Evolutionary conservation across 2,113 vertebrate species (phyloP).

Genomic region (Gallinago media): DNA sequence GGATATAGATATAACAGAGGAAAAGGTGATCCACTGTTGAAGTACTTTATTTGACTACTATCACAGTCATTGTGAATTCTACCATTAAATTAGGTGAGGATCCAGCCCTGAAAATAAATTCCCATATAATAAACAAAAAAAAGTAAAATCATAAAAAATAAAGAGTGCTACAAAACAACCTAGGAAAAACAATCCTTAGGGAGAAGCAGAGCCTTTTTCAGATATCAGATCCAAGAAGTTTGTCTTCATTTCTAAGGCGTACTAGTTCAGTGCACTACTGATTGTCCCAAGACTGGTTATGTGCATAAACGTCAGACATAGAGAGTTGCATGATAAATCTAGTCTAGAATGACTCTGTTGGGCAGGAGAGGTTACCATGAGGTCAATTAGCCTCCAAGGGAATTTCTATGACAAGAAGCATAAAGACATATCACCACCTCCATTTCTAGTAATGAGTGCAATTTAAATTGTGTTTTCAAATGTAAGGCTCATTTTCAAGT

Average conservation of each 20-base stretch:
- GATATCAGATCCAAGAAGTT: not conserved
- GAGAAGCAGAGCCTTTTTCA: not conserved
- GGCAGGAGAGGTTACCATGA: not conserved
- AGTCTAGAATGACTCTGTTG: not conserved
- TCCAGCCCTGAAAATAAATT: not conserved
- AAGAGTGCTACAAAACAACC: not conserved
- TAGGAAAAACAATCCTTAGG: not conserved
- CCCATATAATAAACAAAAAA: not conserved
- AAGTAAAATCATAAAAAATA: not conserved
- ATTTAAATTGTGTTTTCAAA: constrained; percentile 4
- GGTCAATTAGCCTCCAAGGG: constrained; percentile 14
- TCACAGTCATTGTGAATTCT: not conserved
- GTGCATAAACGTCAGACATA: not conserved
- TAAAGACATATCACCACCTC: not conserved
- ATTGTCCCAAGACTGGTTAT: not conserved
- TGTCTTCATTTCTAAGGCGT: not conserved
- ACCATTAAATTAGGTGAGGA: not conserved
- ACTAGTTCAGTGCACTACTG: not conserved
- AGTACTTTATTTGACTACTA: not conserved
- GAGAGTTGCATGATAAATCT: constrained; percentile 25
- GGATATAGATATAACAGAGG: not conserved
- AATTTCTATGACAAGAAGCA: not conserved
- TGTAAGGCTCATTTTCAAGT: not conserved
- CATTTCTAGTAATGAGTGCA: not conserved
- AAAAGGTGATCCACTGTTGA: not conserved